Evolutionary conservation across 2,888 invertebrate genomes (phyloP), one percentile per base, ranked within the genome.

Genomic region (Anoncus sp.): DNA sequence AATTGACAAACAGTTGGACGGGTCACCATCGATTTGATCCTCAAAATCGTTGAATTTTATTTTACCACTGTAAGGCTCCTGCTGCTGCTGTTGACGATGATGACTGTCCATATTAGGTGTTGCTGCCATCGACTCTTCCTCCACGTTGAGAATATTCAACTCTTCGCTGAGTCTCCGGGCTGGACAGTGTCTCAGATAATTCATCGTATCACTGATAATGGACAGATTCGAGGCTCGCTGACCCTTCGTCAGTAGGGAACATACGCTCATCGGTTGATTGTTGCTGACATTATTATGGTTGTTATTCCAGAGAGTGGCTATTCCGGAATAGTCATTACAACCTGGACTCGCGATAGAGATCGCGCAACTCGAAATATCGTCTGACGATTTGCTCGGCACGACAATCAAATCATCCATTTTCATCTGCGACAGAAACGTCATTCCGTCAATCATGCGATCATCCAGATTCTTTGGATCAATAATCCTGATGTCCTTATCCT

Each of bases 341-440:
- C 1, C 27, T 10, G 74, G 77, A 38, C 73, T 77, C n/a, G 45
- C 62, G 2, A 72, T 69, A 1, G 67, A 38, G 16, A 74, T 78
- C 9, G 75, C 55, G 12, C 71, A 78, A 12, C 67, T 67, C n/a
- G 63, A 16, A 10, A 59, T 40, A 10, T 18, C 43, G 10, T 77
- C 77, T 20, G 77, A 45, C 1, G 63, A 55, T 57, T 72, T 75
- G 22, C 47, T 57, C 5, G 86, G 81, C 10, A 85, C 86, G 12
- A 90, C 83, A 27, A 89, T 84, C 49, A 88, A 79, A 67, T 90
- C 89, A 72, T 90, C 89, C 72, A 90, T 86, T 81, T 90, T 90
- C 43, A 87, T 83, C 40, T 85, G 85, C n/a, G 89, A 85, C 31
- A 90, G 83, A 82, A 87, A 90, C 20, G 86, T 81, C 60, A 87